Evolutionary conservation across 2,888 invertebrate species (phyloP).

Genomic region (Heliconius sara): DNA sequence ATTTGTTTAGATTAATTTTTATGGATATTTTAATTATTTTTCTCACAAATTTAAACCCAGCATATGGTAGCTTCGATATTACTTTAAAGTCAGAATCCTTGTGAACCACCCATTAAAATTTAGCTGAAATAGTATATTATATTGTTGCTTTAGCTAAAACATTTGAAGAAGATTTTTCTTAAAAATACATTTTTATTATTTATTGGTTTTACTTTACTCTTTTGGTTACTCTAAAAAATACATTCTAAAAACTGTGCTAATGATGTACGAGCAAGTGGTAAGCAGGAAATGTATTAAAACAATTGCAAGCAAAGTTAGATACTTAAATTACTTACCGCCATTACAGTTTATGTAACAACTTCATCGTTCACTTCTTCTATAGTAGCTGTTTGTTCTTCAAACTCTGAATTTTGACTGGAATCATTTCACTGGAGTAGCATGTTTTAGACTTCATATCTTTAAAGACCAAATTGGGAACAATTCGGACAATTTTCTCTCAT

Average conservation of each 20-base stretch:
- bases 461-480: conserved; percentile 62
- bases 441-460: conserved; percentile 58
- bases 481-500: conserved; percentile 64
- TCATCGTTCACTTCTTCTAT: conserved; percentile 50
- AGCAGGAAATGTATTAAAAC: not conserved
- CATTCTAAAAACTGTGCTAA: not conserved
- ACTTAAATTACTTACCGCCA: conserved; percentile 17
- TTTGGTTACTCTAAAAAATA: too few relatives aligned
- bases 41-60: too few relatives aligned
- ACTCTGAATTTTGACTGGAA: conserved; percentile 46
- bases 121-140: not conserved
- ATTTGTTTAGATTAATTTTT: too few relatives aligned
- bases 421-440: conserved; percentile 51
- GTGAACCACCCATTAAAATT: not conserved
- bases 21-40: too few relatives aligned
- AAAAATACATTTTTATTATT: too few relatives aligned
- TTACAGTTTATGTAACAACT: not conserved
- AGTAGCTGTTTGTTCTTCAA: conserved; percentile 41
- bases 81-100: too few relatives aligned
- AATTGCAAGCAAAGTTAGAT: conserved; percentile 23
- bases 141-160: not conserved
- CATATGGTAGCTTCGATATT: too few relatives aligned
- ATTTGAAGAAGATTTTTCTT: too few relatives aligned
- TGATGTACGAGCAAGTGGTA: not conserved
- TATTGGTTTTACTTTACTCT: too few relatives aligned